These are phyloP conservation scores for Pterocles burchelli DNA, from an alignment of 2,113 vertebrate species.

Conservation along the genomic window DNA sequence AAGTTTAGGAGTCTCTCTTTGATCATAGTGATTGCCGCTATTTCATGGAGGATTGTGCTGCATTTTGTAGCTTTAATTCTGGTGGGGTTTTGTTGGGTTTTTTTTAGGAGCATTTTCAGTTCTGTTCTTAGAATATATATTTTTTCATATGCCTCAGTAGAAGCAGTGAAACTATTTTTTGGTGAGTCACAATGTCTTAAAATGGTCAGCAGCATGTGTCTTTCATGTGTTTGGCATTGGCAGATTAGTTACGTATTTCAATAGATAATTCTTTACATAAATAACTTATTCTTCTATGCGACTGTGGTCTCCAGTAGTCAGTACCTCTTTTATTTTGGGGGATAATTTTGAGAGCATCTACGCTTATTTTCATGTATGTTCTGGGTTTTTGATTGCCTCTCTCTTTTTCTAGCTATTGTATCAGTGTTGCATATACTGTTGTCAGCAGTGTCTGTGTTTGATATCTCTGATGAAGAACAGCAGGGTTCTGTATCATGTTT, in stretches of 20 bases:
- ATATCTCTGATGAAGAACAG: background rate
- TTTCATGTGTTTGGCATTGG: background rate
- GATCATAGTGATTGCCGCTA: background rate
- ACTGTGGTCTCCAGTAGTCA: background rate
- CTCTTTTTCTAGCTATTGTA: background rate
- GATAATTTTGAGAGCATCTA: background rate
- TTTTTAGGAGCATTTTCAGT: background rate
- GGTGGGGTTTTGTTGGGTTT: background rate
- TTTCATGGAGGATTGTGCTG: background rate
- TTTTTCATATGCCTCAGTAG: background rate
- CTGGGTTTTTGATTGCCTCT: background rate
- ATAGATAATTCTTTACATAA: background rate
- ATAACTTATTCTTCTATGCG: background rate
- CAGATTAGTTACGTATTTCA: background rate
- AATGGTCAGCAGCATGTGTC: background rate
- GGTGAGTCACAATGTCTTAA: background rate
- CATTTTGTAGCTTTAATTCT: background rate
- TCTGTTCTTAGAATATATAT: background rate
- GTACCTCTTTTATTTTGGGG: background rate
- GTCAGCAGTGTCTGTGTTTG: background rate
- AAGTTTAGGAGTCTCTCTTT: background rate
- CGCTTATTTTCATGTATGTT: background rate
- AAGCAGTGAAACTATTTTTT: background rate
- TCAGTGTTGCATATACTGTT: background rate
- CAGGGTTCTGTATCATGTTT: background rate